Percentiles rank a stretch among this genome's conserved stretches.
These are phyloP conservation scores for Ctenopoma kingsleyae DNA, from an alignment of 2,797 vertebrate species.

Conservation along the genomic window DNA sequence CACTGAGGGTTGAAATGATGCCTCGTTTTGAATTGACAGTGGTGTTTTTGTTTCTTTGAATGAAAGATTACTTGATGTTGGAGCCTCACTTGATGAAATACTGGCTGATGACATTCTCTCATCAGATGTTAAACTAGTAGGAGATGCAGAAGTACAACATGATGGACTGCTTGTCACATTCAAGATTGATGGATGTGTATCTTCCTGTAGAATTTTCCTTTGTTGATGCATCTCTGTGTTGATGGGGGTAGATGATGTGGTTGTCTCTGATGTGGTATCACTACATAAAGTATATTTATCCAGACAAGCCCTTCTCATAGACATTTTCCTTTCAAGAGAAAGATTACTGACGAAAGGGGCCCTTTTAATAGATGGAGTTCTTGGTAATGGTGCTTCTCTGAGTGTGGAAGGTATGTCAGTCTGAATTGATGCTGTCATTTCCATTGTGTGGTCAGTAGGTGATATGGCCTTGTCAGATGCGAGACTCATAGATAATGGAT, in stretches of 20 bases:
- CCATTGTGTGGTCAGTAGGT: constrained; percentile 32
- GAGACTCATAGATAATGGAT: constrained; percentile 49
- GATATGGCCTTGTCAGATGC: constrained; percentile 46
- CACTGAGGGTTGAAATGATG: constrained; percentile 31
- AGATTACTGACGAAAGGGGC: constrained; percentile 73
- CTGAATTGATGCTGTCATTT: constrained; percentile 42
- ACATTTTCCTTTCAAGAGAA: constrained; percentile 80
- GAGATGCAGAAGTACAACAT: constrained; percentile 57
- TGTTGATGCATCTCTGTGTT: constrained; percentile 14
- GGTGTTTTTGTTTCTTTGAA: constrained; percentile 13
- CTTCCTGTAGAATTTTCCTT: constrained; percentile 1
- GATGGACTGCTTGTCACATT: constrained; percentile 31
- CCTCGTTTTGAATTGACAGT: constrained; percentile 25
- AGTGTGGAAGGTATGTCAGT: constrained; percentile 19
- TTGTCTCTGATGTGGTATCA: constrained; percentile 36
- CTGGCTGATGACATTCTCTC: constrained; percentile 56
- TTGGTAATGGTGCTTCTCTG: constrained; percentile 44
- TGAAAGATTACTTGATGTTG: constrained; percentile 7
- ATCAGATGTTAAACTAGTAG: constrained; percentile 62
- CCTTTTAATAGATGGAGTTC: constrained; percentile 69
- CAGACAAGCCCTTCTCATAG: constrained; percentile 67
- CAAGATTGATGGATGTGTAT: constrained; percentile 13
- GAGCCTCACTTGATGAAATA: constrained; percentile 56
- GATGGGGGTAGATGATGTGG: constrained; percentile 24
- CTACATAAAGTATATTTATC: constrained; percentile 65